Conservation (phyloP, 2,797 vertebrate genomes). For the Enteromius unitaeniatus region DNA sequence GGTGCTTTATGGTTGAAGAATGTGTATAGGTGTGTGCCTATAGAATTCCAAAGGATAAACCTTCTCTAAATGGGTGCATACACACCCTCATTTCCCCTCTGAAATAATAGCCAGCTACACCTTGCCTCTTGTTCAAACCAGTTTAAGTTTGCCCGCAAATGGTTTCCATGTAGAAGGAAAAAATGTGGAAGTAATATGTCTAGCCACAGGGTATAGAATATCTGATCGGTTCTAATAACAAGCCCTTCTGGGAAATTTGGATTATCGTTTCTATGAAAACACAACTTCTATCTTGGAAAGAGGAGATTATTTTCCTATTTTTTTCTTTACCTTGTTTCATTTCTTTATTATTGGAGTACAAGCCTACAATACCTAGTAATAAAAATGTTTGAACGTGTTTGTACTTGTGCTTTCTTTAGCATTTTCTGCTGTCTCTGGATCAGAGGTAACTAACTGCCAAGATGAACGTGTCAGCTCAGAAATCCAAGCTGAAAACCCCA, state of each 20-base stretch:
- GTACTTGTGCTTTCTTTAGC: slow-evolving; percentile 17
- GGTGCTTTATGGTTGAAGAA: slow-evolving; percentile 19
- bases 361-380: neutral
- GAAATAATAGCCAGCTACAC: slow-evolving; percentile 16
- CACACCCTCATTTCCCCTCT: slow-evolving; percentile 36
- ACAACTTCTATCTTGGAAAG: neutral
- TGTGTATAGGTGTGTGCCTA: slow-evolving; percentile 25
- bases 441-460: neutral
- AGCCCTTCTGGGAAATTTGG: neutral
- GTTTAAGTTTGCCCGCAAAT: slow-evolving; percentile 21
- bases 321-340: neutral
- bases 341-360: neutral
- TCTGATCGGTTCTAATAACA: neutral
- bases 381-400: neutral
- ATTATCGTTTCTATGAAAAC: neutral
- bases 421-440: neutral
- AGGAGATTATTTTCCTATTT: neutral
- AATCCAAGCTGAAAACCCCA: neutral
- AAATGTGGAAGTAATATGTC: neutral
- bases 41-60: neutral
- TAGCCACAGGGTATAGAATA: slow-evolving; percentile 10
- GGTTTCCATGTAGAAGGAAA: neutral
- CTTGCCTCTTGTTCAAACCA: slow-evolving; percentile 35
- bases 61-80: slow-evolving; percentile 5
- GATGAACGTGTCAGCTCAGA: neutral